These are phyloP conservation scores for Neogobius melanostomus DNA, from an alignment of 2,113 vertebrate genomes.

Conservation along the genomic window DNA sequence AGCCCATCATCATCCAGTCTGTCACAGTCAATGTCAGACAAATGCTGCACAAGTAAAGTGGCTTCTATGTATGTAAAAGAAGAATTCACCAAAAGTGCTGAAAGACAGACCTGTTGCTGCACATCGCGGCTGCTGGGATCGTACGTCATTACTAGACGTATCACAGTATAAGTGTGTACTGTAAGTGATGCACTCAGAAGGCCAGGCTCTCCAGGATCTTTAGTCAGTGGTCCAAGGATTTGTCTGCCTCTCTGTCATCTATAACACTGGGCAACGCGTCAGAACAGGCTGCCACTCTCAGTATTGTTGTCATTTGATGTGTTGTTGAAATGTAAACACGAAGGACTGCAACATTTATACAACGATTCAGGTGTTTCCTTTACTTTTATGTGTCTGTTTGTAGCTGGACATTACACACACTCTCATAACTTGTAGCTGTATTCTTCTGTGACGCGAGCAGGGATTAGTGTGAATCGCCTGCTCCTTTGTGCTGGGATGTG, in stretches of 20 bases:
- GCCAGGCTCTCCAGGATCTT: background rate
- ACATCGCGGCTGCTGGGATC: slow-evolving; percentile 11
- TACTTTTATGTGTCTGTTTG: slow-evolving; percentile 39
- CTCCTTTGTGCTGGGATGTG: slow-evolving; percentile 60
- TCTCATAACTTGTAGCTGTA: slow-evolving; percentile 19
- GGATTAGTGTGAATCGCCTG: slow-evolving; percentile 61
- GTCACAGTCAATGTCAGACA: slow-evolving; percentile 24
- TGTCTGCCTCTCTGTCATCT: slow-evolving; percentile 71
- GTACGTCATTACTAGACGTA: slow-evolving; percentile 13
- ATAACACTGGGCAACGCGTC: slow-evolving; percentile 61
- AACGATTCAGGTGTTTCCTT: slow-evolving; percentile 65
- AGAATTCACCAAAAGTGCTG: slow-evolving; percentile 45
- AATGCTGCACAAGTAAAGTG: slow-evolving; percentile 49
- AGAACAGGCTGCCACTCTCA: slow-evolving; percentile 48
- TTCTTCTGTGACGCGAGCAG: slow-evolving; percentile 37
- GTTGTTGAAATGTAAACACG: slow-evolving; percentile 70
- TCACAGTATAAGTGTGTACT: slow-evolving; percentile 5
- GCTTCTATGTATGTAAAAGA: slow-evolving; percentile 24
- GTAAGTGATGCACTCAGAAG: slow-evolving; percentile 1
- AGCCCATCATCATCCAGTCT: background rate
- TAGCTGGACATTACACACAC: slow-evolving; percentile 32
- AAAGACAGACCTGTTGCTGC: slow-evolving; percentile 28
- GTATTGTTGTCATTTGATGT: slow-evolving; percentile 74
- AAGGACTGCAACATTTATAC: slow-evolving; percentile 76
- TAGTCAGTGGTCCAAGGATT: slow-evolving; percentile 50